Conservation (phyloP, 2,888 invertebrate species). For the Pseudanteris insignis region DNA sequence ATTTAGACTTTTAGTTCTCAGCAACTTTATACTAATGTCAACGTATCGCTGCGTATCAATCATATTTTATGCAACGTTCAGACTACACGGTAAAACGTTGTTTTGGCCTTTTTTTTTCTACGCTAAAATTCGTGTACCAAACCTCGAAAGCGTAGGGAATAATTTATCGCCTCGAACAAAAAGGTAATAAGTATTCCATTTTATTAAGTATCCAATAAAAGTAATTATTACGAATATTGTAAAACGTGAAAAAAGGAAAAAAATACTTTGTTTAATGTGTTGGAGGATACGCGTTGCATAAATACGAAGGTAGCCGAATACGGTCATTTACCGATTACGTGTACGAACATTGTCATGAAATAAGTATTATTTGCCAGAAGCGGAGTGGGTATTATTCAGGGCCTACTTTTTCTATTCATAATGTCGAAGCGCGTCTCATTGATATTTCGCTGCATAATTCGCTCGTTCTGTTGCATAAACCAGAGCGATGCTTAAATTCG, state of each 20-base stretch:
- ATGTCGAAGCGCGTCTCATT: slow-evolving; percentile 37
- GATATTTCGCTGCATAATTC: slow-evolving; percentile 29
- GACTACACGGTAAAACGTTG: no score
- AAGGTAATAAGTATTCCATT: slow-evolving; percentile 10
- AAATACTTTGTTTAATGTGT: no score
- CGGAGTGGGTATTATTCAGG: slow-evolving; percentile 35
- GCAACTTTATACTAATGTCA: no score
- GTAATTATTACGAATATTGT: slow-evolving; percentile 22
- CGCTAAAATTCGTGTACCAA: no score
- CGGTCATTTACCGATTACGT: slow-evolving; percentile 41
- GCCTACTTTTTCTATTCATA: slow-evolving; percentile 38
- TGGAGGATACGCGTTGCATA: slow-evolving; percentile 37
- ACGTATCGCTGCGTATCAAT: no score
- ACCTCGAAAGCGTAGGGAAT: slow-evolving; percentile 6
- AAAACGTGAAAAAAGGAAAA: no score
- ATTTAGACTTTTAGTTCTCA: slow-evolving; percentile 1
- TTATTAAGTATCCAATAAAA: slow-evolving; percentile 32
- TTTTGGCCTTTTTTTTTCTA: no score
- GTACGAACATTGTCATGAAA: slow-evolving; percentile 31
- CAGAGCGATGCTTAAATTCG: slow-evolving; percentile 19
- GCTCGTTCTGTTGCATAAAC: slow-evolving; percentile 29
- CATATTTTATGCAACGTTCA: no score
- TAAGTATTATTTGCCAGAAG: slow-evolving; percentile 38
- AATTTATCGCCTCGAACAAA: slow-evolving; percentile 18
- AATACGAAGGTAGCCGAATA: slow-evolving; percentile 36